Percentiles rank a stretch among this genome's conserved stretches.
phyloP scores from a whole-genome alignment of 2,113 vertebrate species.

The Bos taurus region DNA sequence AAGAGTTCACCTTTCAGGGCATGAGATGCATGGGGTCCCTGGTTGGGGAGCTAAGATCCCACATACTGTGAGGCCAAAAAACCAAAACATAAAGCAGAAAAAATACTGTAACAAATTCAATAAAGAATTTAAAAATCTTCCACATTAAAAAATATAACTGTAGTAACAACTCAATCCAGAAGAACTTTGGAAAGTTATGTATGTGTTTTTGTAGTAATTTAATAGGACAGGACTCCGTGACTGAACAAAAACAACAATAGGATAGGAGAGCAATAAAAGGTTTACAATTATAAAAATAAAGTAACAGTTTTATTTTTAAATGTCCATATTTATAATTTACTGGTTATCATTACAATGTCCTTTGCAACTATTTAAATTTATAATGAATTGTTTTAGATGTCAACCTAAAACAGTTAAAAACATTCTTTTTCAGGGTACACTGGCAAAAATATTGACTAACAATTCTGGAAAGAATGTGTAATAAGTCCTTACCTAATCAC shows the following conservation, averaged over 20 bases:
- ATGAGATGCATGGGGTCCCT: background rate
- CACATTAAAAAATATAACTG: background rate
- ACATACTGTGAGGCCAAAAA: background rate
- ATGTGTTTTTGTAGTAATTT: background rate
- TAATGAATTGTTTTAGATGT: background rate
- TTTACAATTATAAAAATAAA: constrained; percentile 13
- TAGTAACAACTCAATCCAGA: background rate
- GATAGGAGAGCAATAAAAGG: background rate
- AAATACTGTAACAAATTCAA: background rate
- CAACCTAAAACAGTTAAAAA: background rate
- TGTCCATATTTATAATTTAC: background rate
- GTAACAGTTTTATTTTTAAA: constrained; percentile 24
- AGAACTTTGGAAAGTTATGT: background rate
- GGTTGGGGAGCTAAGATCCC: background rate
- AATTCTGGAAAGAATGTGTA: background rate
- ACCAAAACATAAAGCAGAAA: background rate
- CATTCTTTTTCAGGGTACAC: background rate
- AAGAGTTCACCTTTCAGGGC: background rate
- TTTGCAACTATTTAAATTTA: background rate
- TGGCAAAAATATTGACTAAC: background rate
- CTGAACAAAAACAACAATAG: background rate
- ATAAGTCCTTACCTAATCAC: background rate
- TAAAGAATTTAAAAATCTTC: background rate
- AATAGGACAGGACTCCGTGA: background rate
- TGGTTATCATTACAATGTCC: background rate